A percentile compares a stretch with the other conserved stretches of the same genome.
These are phyloP conservation scores for Drosophila bocqueti DNA, from an alignment of 1,140 invertebrate genomes.

Conservation along the genomic window DNA sequence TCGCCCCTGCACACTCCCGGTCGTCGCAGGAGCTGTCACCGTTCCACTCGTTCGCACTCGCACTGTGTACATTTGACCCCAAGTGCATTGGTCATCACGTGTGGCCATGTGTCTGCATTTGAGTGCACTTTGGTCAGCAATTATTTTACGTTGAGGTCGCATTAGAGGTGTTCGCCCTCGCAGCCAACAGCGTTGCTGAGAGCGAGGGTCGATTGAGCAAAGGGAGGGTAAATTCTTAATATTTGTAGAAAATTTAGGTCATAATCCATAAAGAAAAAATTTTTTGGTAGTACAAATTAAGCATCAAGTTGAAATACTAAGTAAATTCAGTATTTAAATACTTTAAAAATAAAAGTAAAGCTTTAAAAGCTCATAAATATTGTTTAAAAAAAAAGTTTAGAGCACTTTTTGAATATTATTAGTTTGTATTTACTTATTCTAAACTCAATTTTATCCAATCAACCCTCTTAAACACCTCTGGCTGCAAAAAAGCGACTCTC, in stretches of 20 bases:
- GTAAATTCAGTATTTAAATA: not conserved
- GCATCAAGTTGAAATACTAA: not conserved
- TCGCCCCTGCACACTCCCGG: not conserved
- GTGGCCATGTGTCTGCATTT: conserved; percentile 83
- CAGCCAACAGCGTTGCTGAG: conserved; percentile 53
- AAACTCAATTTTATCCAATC: not conserved
- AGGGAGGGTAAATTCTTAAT: not conserved
- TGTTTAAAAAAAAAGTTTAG: not conserved
- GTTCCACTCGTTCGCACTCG: conserved; percentile 45
- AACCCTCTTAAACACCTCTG: conserved; percentile 37
- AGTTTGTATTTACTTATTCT: not conserved
- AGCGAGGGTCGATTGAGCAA: conserved; percentile 31
- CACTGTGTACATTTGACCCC: conserved; percentile 74
- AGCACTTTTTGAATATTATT: not conserved
- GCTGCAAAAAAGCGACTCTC: conserved; percentile 27
- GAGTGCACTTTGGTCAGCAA: conserved; percentile 83
- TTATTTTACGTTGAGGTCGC: conserved; percentile 84
- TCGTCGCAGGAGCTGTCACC: conserved; percentile 5
- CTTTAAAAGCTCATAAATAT: no score
- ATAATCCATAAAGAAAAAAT: not conserved
- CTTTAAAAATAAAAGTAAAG: no score
- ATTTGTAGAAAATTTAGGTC: no score
- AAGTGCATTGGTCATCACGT: conserved; percentile 83
- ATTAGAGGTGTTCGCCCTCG: conserved; percentile 74
- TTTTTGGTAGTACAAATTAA: fast-evolving